Evolutionary conservation across 2,888 invertebrate genomes (phyloP), one percentile per base, ranked within the genome.

Genomic region (Dicyrtomina minuta): DNA sequence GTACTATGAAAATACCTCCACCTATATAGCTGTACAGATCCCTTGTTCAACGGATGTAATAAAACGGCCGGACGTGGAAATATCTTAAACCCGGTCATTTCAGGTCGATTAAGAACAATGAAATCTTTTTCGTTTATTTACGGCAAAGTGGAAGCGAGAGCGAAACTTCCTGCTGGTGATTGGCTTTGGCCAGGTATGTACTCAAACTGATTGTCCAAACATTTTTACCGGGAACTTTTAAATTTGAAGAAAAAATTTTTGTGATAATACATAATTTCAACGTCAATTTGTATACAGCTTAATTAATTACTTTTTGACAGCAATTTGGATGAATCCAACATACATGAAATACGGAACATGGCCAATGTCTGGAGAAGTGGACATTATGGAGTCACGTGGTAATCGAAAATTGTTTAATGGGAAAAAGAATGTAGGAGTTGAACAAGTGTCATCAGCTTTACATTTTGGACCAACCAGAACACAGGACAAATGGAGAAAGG

Each of bases 361-460:
- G 89, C 89, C 89, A 0, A 81, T 86, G 4, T 90, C 90, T 0
- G 90, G 91, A 0, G 85, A 90, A 79, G 85, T 93, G 44, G 87
- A 90, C 59, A 82, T 93, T n/a, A 90, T 90, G 0, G 87, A 87
- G 76, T 83, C 87, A 0, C 85, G 86, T n/a, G n/a, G n/a, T n/a
- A n/a, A n/a, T n/a, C n/a, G n/a, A n/a, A n/a, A n/a, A n/a, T n/a
- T n/a, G n/a, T 26, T 66, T n/a, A 80, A 84, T 83, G 39, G 83
- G 79, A 6, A 85, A 86, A n/a, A n/a, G n/a, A n/a, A 89, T 88
- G 0, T 81, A 89, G 49, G 89, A 88, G 81, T 20, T 39, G 8
- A 65, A 39, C 33, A 27, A 15, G 27, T 27, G 8, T 15, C 22
- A 33, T 24, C 53, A 1, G 2, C 39, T 15, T n/a, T 53, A 5